Percentiles rank a stretch among this genome's conserved stretches.
phyloP scores from a whole-genome alignment of 2,888 invertebrate species.

The Gibbula magus region DNA sequence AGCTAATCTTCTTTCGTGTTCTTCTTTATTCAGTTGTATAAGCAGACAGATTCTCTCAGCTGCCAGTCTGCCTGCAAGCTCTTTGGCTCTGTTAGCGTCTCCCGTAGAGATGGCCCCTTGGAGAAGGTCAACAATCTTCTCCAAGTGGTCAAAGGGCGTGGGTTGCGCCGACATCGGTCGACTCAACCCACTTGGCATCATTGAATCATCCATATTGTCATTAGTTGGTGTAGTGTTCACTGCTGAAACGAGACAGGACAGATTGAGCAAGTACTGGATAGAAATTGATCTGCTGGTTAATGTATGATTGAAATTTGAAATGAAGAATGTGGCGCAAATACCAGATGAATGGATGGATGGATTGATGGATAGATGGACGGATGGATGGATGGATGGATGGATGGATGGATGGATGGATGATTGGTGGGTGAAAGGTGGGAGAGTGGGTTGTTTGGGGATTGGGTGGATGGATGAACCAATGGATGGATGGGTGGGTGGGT shows the following conservation, averaged over 20 bases:
- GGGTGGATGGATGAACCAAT: too few relatives aligned
- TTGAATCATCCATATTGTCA: background rate
- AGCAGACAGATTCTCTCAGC: conserved; percentile 40
- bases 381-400: too few relatives aligned
- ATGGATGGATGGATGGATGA: too few relatives aligned
- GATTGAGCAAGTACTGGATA: too few relatives aligned
- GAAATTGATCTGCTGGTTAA: too few relatives aligned
- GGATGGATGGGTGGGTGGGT: too few relatives aligned
- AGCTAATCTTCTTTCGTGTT: background rate
- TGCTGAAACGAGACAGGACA: background rate
- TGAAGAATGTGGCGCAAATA: too few relatives aligned
- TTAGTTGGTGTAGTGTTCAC: background rate
- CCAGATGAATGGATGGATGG: too few relatives aligned
- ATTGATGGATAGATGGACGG: too few relatives aligned
- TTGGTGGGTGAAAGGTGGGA: too few relatives aligned
- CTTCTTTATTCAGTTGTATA: conserved; percentile 36
- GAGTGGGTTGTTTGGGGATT: too few relatives aligned
- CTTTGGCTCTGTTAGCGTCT: conserved; percentile 46
- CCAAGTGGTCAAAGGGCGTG: conserved; percentile 33
- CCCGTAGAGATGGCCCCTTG: conserved; percentile 52
- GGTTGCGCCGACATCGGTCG: conserved; percentile 18
- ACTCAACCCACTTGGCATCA: background rate
- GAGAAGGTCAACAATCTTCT: conserved; percentile 39
- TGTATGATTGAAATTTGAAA: too few relatives aligned
- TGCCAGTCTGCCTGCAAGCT: conserved; percentile 48